Evolutionary conservation across 2,888 invertebrate genomes (phyloP), one percentile per base, ranked within the genome.

Genomic region (Prosopocoilus inquinatus): DNA sequence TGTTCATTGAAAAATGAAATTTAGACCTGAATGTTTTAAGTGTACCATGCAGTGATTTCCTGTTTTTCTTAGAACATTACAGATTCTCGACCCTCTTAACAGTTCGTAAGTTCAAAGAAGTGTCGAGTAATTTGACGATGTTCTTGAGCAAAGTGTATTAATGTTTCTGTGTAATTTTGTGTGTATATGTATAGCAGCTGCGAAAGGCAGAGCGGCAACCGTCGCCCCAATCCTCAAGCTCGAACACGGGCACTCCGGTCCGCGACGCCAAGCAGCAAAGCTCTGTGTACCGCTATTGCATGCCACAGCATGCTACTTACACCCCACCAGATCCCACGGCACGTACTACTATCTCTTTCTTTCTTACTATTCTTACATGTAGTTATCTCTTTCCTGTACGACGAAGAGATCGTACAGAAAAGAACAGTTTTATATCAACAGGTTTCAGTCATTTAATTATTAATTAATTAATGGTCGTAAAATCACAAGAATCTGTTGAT

Each of bases 221-320:
- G 69, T 68, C 73, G 71, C 69, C 70, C 68, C 73, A 71, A 70
- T 57, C 65, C 49, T 61, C 63, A 56, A 59, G 67, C 65, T 71
- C 64, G 56, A 64, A 59, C 54, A 60, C 59, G 62, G 74, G 74
- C 69, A 70, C 74, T 68, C 77, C 78, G 64, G 73, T 76, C 71
- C 75, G 75, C 67, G 76, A 76, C 67, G 75, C 75, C 73, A 75
- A 73, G 71, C 74, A 73, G 73, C 75, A 74, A 72, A 69, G 67
- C 68, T 75, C 76, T 77, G 77, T 77, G 76, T 82, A 79, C 75
- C 81, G 81, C 74, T 82, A 82, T 77, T 82, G 82, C 79, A 82
- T 82, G 82, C 82, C 82, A 73, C 80, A 80, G 76, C 82, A 82
- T 80, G 82, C 82, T 68, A 80, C 80, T 74, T 82, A 81, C 79